Evolutionary conservation across 2,888 invertebrate genomes (phyloP), one percentile per base, ranked within the genome.

Genomic region (Imbricaverruca yamaguchii): DNA sequence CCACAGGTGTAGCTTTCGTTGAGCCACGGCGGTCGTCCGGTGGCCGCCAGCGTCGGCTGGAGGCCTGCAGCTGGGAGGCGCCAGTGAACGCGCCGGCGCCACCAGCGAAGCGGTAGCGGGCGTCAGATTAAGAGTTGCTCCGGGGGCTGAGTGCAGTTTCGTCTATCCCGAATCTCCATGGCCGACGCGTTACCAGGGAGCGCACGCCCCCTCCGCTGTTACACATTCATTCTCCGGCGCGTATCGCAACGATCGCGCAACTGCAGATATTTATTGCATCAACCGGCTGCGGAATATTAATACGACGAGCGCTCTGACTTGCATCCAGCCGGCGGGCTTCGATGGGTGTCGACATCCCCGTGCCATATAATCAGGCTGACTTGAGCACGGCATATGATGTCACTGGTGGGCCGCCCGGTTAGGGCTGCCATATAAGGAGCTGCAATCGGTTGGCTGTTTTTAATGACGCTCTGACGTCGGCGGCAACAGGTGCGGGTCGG

Each of bases 301-400:
- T n/a, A 21, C 74, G 53, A 21, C 21, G 25, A 7, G 11, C 12
- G 39, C 39, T 7, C 69, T 69, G 69, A 69, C 69, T 69, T 69
- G 69, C 69, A 69, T 23, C 69, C 10, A 15, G 13, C 25, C 69
- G 39, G 7, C 69, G 69, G 69, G 25, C 18, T 69, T 1, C 69
- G 9, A 69, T 39, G 69, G 69, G 69, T 69, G 69, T 69, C 8
- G 69, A 39, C 69, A 10, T 4, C 39, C 25, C 23, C 69, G 69
- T 69, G 69, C 69, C 39, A 23, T 74, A 55, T 74, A 74, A 74
- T 74, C 74, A 74, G 23, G 74, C 55, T 74, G 55, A 55, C 23
- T 55, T 74, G 55, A 74, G 74, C 74, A 74, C 74, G 55, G 74
- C 74, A 55, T 74, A 74, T 74, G 74, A 74, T 74, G 74, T 74